Conservation (phyloP, 2,113 vertebrate genomes). For the Indicator indicator region DNA sequence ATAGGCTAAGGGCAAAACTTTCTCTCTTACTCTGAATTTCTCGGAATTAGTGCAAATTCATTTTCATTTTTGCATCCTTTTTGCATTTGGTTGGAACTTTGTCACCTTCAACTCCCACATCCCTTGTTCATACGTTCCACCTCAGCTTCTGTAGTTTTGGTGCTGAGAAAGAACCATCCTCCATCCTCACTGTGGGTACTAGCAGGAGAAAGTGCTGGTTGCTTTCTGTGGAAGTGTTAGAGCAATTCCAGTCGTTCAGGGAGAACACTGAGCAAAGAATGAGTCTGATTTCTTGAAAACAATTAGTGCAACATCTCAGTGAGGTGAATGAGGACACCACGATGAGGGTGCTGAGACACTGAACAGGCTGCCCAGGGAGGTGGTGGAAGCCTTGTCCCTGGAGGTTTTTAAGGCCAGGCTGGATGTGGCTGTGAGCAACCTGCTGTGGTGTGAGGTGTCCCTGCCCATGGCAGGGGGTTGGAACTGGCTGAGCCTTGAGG, state of each 20-base stretch:
- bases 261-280: neutral
- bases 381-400: too few relatives aligned
- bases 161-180: neutral
- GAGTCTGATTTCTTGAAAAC: neutral
- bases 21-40: neutral
- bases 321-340: neutral
- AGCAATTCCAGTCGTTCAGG: neutral
- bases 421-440: too few relatives aligned
- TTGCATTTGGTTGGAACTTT: neutral
- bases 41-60: neutral
- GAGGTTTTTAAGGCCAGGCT: too few relatives aligned
- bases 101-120: neutral
- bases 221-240: fast-evolving
- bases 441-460: too few relatives aligned
- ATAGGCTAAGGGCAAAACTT: neutral
- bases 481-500: too few relatives aligned
- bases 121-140: neutral
- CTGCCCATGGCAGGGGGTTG: too few relatives aligned
- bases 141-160: neutral
- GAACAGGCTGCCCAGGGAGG: too few relatives aligned
- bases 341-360: too few relatives aligned
- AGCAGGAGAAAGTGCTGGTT: neutral
- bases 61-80: neutral
- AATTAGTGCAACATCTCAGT: neutral
- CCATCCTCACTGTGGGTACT: neutral